These are phyloP conservation scores for Machaerirhynchus nigripectus DNA, from an alignment of 2,113 vertebrate species.

Conservation along the genomic window DNA sequence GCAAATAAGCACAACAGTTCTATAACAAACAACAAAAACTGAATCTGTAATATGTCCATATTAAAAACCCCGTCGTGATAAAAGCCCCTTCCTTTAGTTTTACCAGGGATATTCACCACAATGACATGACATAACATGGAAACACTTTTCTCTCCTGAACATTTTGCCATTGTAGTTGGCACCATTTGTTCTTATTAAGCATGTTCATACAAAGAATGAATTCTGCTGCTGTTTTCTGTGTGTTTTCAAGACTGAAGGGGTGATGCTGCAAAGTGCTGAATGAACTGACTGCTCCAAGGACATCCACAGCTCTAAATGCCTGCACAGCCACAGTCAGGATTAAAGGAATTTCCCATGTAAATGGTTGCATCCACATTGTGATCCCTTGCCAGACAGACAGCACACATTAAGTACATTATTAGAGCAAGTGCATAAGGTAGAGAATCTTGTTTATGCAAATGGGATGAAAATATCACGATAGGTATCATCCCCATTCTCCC, in stretches of 20 bases:
- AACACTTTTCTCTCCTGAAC: neutral
- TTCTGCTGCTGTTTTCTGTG: neutral
- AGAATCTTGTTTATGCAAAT: neutral
- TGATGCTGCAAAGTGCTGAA: neutral
- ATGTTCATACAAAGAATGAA: neutral
- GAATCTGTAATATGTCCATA: neutral
- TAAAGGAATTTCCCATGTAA: neutral
- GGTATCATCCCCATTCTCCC: neutral
- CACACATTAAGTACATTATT: neutral
- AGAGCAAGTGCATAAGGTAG: neutral
- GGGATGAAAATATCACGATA: neutral
- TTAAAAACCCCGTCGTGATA: neutral
- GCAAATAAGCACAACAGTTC: neutral
- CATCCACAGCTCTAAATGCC: neutral
- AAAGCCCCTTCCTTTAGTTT: neutral
- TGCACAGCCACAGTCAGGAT: neutral
- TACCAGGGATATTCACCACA: neutral
- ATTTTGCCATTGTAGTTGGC: neutral
- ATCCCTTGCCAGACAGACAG: neutral
- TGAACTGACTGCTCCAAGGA: neutral
- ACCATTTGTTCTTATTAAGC: neutral
- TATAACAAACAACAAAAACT: neutral
- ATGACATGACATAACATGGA: fast-evolving
- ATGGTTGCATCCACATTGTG: neutral
- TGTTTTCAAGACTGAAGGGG: neutral